A percentile compares a stretch with the other conserved stretches of the same genome.
Evolutionary conservation across 2,113 vertebrate species (phyloP).

Genomic region (Phasianus colchicus): DNA sequence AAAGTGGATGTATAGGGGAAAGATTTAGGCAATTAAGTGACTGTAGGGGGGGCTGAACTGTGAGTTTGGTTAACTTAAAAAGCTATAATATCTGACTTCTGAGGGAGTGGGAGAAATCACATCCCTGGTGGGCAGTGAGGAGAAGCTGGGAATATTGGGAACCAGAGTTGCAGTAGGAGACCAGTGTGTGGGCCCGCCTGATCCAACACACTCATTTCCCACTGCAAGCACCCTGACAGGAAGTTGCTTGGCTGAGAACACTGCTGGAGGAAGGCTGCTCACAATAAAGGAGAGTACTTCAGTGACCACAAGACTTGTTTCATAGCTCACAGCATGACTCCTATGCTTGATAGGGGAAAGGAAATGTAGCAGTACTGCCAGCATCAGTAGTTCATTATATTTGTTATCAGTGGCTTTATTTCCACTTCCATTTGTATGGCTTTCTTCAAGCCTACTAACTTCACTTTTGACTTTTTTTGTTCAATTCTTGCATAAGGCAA

Average conservation of each 20-base stretch:
- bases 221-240: rapidly evolving
- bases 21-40: not conserved
- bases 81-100: too few relatives aligned
- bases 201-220: not conserved
- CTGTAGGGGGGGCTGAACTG: not conserved
- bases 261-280: not conserved
- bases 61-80: not conserved
- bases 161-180: not conserved
- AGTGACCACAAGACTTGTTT: not conserved
- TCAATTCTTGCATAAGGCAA: not conserved
- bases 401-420: not conserved
- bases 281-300: not conserved
- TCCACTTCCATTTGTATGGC: not conserved
- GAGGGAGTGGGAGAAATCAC: not conserved
- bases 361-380: not conserved
- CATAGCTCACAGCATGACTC: not conserved
- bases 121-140: not conserved
- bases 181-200: rapidly evolving
- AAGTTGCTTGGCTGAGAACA: not conserved
- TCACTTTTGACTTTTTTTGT: not conserved
- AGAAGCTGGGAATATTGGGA: not conserved
- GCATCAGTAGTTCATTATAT: not conserved
- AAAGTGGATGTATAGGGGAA: not conserved
- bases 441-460: not conserved
- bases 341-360: not conserved